A percentile compares a stretch with the other conserved stretches of the same genome.
Evolutionary conservation across 2,113 vertebrate genomes (phyloP).

Genomic region (Channa maculata): DNA sequence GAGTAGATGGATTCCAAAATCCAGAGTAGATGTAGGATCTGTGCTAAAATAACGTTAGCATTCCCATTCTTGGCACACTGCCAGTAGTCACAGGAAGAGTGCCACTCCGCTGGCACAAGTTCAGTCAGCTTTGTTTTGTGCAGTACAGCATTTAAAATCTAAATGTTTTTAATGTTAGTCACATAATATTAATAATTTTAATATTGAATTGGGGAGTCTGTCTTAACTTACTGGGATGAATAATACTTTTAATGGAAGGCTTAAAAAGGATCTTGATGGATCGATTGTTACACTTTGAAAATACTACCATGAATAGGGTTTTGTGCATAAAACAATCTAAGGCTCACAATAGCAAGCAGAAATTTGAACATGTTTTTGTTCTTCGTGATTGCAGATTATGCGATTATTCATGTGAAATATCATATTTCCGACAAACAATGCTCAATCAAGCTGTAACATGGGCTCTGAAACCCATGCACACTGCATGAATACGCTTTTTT

Average conservation of each 20-base stretch:
- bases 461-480: not conserved
- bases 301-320: slow-evolving; percentile 20
- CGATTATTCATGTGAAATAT: slow-evolving; percentile 42
- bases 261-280: slow-evolving; percentile 27
- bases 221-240: slow-evolving; percentile 36
- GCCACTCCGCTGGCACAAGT: slow-evolving; percentile 5
- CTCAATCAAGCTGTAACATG: slow-evolving; percentile 17
- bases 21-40: no score
- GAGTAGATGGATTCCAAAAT: no score
- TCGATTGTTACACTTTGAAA: slow-evolving; percentile 23
- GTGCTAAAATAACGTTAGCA: no score
- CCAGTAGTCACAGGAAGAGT: not conserved
- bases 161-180: no score
- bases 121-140: not conserved
- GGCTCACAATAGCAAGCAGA: slow-evolving; percentile 3
- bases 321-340: slow-evolving; percentile 31
- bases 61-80: no score
- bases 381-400: slow-evolving; percentile 31
- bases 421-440: slow-evolving; percentile 22
- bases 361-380: slow-evolving; percentile 46
- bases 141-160: not conserved
- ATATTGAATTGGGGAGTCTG: slow-evolving; percentile 16
- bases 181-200: slow-evolving; percentile 15
- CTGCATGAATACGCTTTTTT: slow-evolving; percentile 8
- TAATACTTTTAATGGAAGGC: slow-evolving; percentile 19